Base-by-base conservation (phyloP, 37 sponge, comb jelly and placozoan species). In the Bolinopsis microptera region DNA sequence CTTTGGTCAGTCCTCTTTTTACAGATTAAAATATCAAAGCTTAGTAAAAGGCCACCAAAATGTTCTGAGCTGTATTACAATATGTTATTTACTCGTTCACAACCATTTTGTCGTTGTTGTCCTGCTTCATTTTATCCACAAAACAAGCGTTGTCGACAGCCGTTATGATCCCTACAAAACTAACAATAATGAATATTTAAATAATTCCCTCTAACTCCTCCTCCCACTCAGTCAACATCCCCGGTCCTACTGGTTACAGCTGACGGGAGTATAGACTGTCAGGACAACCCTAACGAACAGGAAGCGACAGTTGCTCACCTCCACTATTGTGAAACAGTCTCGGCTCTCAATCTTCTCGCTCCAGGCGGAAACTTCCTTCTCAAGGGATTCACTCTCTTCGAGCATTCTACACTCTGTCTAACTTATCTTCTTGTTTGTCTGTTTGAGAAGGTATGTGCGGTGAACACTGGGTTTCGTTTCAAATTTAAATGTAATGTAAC, bases 381-480 rank as follows among this genome's bases (percentile, higher is more conserved):
- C 82, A 97, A 96, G 94, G 95, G 97, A 32, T 96, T 96, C 92
- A 97, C 96, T 33, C 93, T 94, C 72, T 76, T 96, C n/a, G 96
- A 96, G 76, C 82, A 93, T 68, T 93, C 93, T 22, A 94, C 96
- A 1, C 76, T 97, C 67, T 96, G 95, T 90, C 93, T 97, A 38
- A 67, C 95, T 30, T 97, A 96, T 92, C 94, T 98, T n/a, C 95
- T 98, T 13, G 83, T 30, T 75, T 95, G 96, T 94, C 94, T 95
- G 69, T 98, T 98, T 69, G 74, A 70, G 27, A 94, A 97, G 97
- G 97, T 97, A 32, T 35, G 76, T 92, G n/a, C n/a, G n/a, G n/a
- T n/a, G n/a, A n/a, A n/a, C n/a, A n/a, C n/a, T n/a, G n/a, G 18
- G n/a, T 18, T 9, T 22, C 21, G 39, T 18, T 16, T 25, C 70